Percentiles rank a stretch among this genome's conserved stretches.
Conservation (phyloP, 1,140 invertebrate genomes). For the Sarcophaga peregrina region DNA sequence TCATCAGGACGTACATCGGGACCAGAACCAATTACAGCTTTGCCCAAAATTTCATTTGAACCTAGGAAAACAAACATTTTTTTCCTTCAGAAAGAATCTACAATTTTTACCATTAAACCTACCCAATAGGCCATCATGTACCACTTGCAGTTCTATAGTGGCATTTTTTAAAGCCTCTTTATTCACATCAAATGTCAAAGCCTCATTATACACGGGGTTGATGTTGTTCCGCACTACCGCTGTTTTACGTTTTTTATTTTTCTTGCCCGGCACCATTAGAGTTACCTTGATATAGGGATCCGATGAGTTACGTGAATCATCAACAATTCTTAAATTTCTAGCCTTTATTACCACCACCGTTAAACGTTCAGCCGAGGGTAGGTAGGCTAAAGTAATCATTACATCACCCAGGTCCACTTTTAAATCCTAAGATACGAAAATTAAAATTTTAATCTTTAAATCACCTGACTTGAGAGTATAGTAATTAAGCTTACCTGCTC, state of each 20-base stretch:
- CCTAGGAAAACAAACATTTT: slow-evolving; percentile 48
- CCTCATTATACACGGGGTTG: slow-evolving; percentile 89
- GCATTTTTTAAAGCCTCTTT: slow-evolving; percentile 70
- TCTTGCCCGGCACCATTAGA: slow-evolving; percentile 80
- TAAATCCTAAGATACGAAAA: slow-evolving; percentile 50
- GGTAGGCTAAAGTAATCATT: slow-evolving; percentile 76
- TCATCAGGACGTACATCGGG: slow-evolving; percentile 66
- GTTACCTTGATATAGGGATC: slow-evolving; percentile 90
- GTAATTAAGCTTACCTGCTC: slow-evolving; percentile 59
- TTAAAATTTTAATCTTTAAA: neutral
- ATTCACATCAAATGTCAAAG: slow-evolving; percentile 83
- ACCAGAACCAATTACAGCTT: slow-evolving; percentile 68
- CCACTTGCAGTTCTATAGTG: slow-evolving; percentile 69
- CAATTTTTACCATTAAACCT: neutral
- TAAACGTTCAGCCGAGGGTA: slow-evolving; percentile 74
- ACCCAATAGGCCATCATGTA: slow-evolving; percentile 70
- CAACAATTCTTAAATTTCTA: slow-evolving; percentile 71
- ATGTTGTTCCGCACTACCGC: slow-evolving; percentile 86
- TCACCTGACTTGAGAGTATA: neutral
- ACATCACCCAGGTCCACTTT: slow-evolving; percentile 72
- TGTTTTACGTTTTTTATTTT: slow-evolving; percentile 90
- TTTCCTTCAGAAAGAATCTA: neutral
- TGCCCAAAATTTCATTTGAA: slow-evolving; percentile 69
- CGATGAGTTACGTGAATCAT: slow-evolving; percentile 70
- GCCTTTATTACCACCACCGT: slow-evolving; percentile 77